These are phyloP conservation scores for Cuniculus paca DNA, from an alignment of 2,797 vertebrate genomes.

Conservation along the genomic window DNA sequence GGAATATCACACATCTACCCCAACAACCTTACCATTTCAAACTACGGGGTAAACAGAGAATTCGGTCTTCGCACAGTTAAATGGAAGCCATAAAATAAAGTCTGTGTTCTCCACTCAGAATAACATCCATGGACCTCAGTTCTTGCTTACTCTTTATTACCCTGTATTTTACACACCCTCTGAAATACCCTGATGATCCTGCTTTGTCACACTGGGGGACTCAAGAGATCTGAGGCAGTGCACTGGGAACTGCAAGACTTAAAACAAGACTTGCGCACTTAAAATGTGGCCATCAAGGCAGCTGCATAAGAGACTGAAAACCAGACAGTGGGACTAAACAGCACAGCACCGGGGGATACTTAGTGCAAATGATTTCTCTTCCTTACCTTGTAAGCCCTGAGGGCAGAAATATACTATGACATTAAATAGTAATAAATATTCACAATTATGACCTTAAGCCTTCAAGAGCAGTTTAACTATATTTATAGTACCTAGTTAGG, in stretches of 20 bases:
- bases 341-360: not conserved
- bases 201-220: not conserved
- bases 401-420: not conserved
- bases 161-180: not conserved
- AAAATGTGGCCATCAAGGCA: too few species aligned
- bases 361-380: not conserved
- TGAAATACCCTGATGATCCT: not conserved
- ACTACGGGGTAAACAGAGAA: not conserved
- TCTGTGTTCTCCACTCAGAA: not conserved
- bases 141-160: not conserved
- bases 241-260: fast-evolving
- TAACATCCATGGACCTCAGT: not conserved
- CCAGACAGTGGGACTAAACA: not conserved
- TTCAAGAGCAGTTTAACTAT: not conserved
- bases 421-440: slow-evolving; percentile 1
- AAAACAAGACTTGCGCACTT: not conserved
- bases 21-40: not conserved
- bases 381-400: not conserved
- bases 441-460: not conserved
- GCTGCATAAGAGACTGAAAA: not conserved
- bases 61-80: not conserved
- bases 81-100: not conserved
- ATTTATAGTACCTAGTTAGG: not conserved
- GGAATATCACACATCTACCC: not conserved
- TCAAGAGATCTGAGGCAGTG: not conserved